phyloP scores from a whole-genome alignment of 2,888 invertebrate genomes.

The Spodoptera picta region DNA sequence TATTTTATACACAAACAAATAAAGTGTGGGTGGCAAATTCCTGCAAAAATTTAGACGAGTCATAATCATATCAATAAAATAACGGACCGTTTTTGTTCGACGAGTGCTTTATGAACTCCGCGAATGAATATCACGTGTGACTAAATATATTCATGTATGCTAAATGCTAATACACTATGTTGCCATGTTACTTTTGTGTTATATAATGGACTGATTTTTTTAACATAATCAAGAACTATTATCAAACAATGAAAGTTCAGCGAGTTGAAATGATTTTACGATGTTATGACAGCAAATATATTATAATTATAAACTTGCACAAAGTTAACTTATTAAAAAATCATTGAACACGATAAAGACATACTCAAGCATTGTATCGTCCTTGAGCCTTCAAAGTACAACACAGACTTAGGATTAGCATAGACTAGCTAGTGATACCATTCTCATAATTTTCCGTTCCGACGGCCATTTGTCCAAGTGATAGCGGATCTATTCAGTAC shows the following conservation, averaged over 20 bases:
- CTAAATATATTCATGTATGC: conserved; percentile 14
- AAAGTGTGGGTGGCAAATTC: conserved; percentile 1
- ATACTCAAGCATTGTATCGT: not conserved
- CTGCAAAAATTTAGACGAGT: conserved; percentile 5
- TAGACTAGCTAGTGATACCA: conserved; percentile 15
- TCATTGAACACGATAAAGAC: not conserved
- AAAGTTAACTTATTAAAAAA: not conserved
- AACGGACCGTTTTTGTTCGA: conserved; percentile 2
- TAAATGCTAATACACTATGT: conserved; percentile 25
- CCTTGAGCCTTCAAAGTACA: conserved; percentile 8
- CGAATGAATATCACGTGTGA: not conserved
- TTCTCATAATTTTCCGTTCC: conserved; percentile 18
- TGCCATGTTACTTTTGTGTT: not conserved
- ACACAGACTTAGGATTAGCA: conserved; percentile 12
- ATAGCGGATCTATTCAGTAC: conserved; percentile 29
- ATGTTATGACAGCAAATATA: no score
- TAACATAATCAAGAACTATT: conserved; percentile 4
- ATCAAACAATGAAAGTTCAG: no score
- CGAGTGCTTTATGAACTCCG: not conserved
- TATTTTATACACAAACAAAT: conserved; percentile 29
- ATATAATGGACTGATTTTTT: conserved; percentile 4
- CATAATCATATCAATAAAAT: not conserved
- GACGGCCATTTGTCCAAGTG: conserved; percentile 27
- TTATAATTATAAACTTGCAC: no score
- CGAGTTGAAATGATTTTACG: no score